These are phyloP conservation scores for Dendrolimus kikuchii DNA, from an alignment of 1,140 invertebrate species.

Conservation along the genomic window DNA sequence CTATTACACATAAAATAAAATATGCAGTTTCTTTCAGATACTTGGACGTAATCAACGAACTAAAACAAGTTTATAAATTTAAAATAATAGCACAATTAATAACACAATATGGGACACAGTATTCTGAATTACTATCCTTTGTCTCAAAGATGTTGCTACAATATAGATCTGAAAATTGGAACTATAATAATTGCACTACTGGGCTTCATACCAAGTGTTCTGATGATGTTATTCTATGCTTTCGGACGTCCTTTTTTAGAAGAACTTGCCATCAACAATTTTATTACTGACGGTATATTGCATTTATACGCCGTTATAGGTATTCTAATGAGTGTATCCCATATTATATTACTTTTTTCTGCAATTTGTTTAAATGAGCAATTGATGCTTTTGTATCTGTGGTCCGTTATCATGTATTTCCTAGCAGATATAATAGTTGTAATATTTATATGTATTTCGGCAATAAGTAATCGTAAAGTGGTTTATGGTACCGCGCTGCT, in stretches of 20 bases:
- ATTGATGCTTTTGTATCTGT: slow-evolving; percentile 28
- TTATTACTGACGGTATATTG: slow-evolving; percentile 11
- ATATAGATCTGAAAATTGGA: slow-evolving; percentile 18
- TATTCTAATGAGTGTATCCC: slow-evolving; percentile 16
- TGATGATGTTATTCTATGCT: slow-evolving; percentile 16
- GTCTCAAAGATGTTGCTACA: slow-evolving; percentile 23
- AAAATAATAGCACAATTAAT: slow-evolving; percentile 4
- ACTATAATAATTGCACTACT: slow-evolving; percentile 22
- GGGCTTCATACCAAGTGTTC: slow-evolving; percentile 17
- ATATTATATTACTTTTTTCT: slow-evolving; percentile 24
- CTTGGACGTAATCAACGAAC: too few relatives aligned
- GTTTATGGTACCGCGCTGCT: slow-evolving; percentile 12
- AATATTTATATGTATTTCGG: slow-evolving; percentile 13
- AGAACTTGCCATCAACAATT: slow-evolving; percentile 6
- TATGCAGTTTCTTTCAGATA: neutral
- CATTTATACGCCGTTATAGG: slow-evolving; percentile 20
- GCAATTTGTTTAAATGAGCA: slow-evolving; percentile 24
- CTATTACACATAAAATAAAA: too few relatives aligned
- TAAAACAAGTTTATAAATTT: too few relatives aligned
- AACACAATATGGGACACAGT: slow-evolving; percentile 10
- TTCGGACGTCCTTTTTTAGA: slow-evolving; percentile 11
- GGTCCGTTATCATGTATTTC: slow-evolving; percentile 24
- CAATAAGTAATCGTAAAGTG: slow-evolving; percentile 4
- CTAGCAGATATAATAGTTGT: slow-evolving; percentile 19
- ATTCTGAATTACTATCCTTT: slow-evolving; percentile 18